Percentiles rank a stretch among this genome's conserved stretches.
phyloP scores from a whole-genome alignment of 2,888 invertebrate genomes.

The Lepidonotus clava region DNA sequence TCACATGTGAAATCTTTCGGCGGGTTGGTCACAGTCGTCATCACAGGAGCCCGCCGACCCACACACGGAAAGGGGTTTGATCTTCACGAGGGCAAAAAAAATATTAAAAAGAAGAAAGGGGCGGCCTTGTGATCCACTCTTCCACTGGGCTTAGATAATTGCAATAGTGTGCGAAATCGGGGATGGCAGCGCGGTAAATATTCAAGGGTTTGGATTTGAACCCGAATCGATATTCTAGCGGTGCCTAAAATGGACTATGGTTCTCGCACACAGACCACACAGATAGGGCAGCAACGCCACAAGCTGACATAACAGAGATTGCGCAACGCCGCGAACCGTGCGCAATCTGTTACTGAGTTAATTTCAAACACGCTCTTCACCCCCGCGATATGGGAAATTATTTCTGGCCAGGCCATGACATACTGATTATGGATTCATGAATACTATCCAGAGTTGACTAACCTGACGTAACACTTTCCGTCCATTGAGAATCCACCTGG shows the following conservation, averaged over 20 bases:
- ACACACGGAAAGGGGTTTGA: not conserved
- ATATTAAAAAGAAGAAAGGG: slow-evolving; percentile 1
- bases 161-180: not conserved
- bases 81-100: not conserved
- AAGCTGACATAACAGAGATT: slow-evolving; percentile 20
- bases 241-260: not conserved
- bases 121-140: not conserved
- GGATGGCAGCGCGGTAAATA: not conserved
- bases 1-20: slow-evolving; percentile 22
- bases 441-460: slow-evolving; percentile 6
- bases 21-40: not conserved
- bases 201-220: slow-evolving; percentile 2
- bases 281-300: not conserved
- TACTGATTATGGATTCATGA: slow-evolving; percentile 39
- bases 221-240: not conserved
- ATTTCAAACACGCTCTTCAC: slow-evolving; percentile 36
- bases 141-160: slow-evolving; percentile 1
- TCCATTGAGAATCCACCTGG: slow-evolving; percentile 6
- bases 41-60: not conserved
- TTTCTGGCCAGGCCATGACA: not conserved
- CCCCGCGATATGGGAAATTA: slow-evolving; percentile 42
- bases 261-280: not conserved
- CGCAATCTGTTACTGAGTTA: slow-evolving; percentile 45
- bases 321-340: not conserved
- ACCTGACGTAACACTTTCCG: slow-evolving; percentile 14